phyloP scores from a whole-genome alignment of 2,888 invertebrate species.

The Physocephala rufipes region DNA sequence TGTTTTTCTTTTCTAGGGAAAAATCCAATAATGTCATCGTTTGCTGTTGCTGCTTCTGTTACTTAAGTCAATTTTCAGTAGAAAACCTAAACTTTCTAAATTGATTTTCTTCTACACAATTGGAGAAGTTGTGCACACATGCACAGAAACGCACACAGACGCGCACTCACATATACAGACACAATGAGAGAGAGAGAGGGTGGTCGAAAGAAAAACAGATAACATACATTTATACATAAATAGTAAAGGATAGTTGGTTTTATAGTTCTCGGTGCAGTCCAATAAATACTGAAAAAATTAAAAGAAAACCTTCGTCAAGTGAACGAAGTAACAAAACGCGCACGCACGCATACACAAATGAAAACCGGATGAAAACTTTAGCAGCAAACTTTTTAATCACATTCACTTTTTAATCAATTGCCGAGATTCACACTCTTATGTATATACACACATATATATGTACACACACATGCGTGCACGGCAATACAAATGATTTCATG shows the following conservation, averaged over 20 bases:
- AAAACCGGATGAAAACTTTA: conserved; percentile 13
- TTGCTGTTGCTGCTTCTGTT: neutral
- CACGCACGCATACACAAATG: neutral
- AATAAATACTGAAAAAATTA: conserved; percentile 23
- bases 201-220: neutral
- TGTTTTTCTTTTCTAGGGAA: too few species aligned
- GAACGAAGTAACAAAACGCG: neutral
- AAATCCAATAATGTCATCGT: too few species aligned
- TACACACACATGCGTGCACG: neutral
- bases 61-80: conserved; percentile 26
- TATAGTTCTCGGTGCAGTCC: conserved; percentile 6
- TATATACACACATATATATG: neutral
- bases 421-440: neutral
- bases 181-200: too few species aligned
- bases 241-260: neutral
- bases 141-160: conserved; percentile 31
- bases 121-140: conserved; percentile 11
- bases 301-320: conserved; percentile 28
- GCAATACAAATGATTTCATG: neutral
- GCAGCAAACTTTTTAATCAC: conserved; percentile 34
- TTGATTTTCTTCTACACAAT: conserved; percentile 29
- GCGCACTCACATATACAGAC: conserved; percentile 43
- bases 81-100: conserved; percentile 28
- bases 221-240: neutral
- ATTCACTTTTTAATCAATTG: conserved; percentile 14